Base-by-base conservation (phyloP, 2,797 vertebrate species). In the Peromyscus attwateri region DNA sequence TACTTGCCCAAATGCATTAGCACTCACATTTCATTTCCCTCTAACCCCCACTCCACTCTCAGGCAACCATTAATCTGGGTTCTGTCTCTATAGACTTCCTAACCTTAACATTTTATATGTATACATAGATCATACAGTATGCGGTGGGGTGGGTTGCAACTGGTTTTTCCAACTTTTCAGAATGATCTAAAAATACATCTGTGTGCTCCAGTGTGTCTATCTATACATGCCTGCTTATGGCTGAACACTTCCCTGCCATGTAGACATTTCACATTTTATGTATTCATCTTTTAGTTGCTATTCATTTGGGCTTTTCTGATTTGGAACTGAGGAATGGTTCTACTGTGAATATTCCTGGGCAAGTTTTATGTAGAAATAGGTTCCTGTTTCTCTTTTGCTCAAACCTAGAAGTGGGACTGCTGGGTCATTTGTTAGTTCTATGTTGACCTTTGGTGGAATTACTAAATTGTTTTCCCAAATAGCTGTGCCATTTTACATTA, bases 81-180 rank as follows among this genome's bases (percentile, higher is more conserved):
- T 94, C 75, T 91, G 57, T 52, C 64, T 83, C 29, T 80, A 10
- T 84, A 93, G 70, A 87, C 80, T 87, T 92, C 16, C 71, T 82
- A 23, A 75, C 49, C 27, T 10, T 31, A 34, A 60, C 23, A 70
- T 89, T 96, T 93, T 40, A 27, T 57, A 19, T 76, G n/a, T 37
- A 52, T 21, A 40, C 60, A 80, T 21, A 49, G 12, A 81, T 82
- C 11, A 37, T 37, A 31, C 17, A 37, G 0, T 60, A 55, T 71
- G 5, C 3, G 0, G 17, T 62, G 27, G 37, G 43, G 9, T n/a
- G 9, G 21, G 57, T 46, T 52, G 55, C 25, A 43, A 80, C 46
- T 21, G 16, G 1, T 34, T 46, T 55, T 77, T 94, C n/a, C n/a
- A 73, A 8, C 34, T 89, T 80, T 29, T 7, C 55, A 34, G 25